phyloP scores from a whole-genome alignment of 2,113 vertebrate genomes.

The Prunella himalayana region DNA sequence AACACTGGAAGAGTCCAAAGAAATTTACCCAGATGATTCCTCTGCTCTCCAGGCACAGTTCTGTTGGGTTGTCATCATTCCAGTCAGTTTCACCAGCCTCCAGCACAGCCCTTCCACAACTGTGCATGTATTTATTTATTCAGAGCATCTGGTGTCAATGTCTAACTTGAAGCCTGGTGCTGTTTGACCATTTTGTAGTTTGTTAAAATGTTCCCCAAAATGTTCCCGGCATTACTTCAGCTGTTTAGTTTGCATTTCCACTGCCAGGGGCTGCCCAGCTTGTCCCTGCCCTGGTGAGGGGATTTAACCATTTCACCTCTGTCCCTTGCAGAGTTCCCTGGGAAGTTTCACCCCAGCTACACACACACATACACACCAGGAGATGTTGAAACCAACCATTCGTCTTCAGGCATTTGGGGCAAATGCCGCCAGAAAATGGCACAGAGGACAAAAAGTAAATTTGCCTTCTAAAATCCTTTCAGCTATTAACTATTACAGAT shows the following conservation, averaged over 20 bases:
- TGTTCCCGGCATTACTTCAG: not conserved
- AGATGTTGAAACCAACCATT: not conserved
- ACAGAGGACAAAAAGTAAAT: slow-evolving; percentile 24
- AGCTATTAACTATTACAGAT: slow-evolving; percentile 41
- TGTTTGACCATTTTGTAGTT: not conserved
- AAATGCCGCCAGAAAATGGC: not conserved
- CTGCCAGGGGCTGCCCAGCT: not conserved
- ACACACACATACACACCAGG: rapidly evolving
- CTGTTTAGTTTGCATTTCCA: not conserved
- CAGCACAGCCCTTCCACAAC: not conserved
- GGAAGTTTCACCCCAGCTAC: not conserved
- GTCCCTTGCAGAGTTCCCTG: not conserved
- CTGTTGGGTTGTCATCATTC: not conserved
- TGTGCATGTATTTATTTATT: not conserved
- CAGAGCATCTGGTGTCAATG: not conserved
- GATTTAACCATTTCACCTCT: not conserved
- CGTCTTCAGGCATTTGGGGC: not conserved
- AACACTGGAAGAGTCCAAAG: not conserved
- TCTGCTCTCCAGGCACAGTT: rapidly evolving
- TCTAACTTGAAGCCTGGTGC: not conserved
- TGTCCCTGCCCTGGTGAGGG: not conserved
- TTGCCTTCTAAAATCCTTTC: slow-evolving; percentile 20
- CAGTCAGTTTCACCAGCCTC: not conserved
- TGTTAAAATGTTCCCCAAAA: not conserved
- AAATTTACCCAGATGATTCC: not conserved